Conservation (phyloP, 2,113 vertebrate species). For the Crypturellus undulatus region DNA sequence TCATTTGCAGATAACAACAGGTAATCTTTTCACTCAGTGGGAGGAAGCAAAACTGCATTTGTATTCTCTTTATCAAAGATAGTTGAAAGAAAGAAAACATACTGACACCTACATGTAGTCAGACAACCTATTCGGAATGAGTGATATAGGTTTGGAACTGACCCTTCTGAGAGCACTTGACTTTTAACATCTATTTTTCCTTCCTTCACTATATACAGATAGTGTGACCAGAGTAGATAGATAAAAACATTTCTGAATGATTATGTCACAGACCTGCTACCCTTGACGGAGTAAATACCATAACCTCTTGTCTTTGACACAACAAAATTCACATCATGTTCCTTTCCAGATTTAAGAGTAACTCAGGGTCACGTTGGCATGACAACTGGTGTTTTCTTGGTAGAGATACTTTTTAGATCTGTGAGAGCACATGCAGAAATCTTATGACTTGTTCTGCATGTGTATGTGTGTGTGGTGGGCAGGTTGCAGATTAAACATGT, state of each 20-base stretch:
- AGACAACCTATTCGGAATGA: neutral
- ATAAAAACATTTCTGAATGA: neutral
- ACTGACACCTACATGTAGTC: neutral
- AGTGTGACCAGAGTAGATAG: neutral
- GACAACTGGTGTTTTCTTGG: neutral
- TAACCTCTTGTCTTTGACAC: neutral
- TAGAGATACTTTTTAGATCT: neutral
- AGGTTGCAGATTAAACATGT: neutral
- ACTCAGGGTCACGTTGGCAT: neutral
- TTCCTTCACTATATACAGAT: neutral
- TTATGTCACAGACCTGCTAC: neutral
- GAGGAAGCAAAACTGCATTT: neutral
- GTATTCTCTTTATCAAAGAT: neutral
- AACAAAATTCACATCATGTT: neutral
- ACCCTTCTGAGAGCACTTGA: neutral
- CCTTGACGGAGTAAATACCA: neutral
- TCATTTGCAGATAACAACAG: neutral
- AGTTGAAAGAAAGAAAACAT: neutral
- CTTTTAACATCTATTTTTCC: neutral
- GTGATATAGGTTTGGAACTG: neutral
- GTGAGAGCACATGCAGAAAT: neutral
- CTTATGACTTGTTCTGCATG: neutral
- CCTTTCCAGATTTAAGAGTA: neutral
- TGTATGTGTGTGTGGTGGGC: neutral
- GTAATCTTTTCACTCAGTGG: neutral